A percentile compares a stretch with the other conserved stretches of the same genome.
These are phyloP conservation scores for Philypnodon macrostomus DNA, from an alignment of 2,797 vertebrate genomes.

Conservation along the genomic window DNA sequence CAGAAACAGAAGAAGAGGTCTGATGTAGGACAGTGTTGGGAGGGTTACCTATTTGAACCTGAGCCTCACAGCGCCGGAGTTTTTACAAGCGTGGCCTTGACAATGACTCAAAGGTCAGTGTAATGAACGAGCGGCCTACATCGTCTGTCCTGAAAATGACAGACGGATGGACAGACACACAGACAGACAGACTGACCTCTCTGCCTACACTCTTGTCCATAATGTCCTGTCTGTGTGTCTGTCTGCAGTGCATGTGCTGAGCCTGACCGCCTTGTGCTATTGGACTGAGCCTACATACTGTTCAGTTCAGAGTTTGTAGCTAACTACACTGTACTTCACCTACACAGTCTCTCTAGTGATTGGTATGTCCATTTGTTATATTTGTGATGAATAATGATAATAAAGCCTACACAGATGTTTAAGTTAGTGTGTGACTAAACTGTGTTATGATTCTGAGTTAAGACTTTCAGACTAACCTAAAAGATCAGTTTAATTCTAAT, in stretches of 20 bases:
- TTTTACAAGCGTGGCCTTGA: slow-evolving; percentile 57
- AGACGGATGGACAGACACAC: slow-evolving; percentile 82
- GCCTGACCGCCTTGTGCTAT: slow-evolving; percentile 50
- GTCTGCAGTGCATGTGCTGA: slow-evolving; percentile 69
- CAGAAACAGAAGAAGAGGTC: slow-evolving; percentile 47
- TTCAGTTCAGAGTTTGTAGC: slow-evolving; percentile 33
- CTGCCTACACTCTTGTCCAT: slow-evolving; percentile 73
- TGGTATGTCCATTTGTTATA: slow-evolving; percentile 16
- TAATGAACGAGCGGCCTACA: slow-evolving; percentile 68
- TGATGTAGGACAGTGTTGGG: slow-evolving; percentile 33
- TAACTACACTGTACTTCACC: slow-evolving; percentile 28
- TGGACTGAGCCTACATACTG: slow-evolving; percentile 40
- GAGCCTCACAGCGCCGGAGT: slow-evolving; percentile 65
- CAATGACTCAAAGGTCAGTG: slow-evolving; percentile 63
- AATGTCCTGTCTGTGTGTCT: slow-evolving; percentile 82
- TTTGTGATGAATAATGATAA: slow-evolving; percentile 9
- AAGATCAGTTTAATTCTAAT: no score
- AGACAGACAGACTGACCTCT: slow-evolving; percentile 84
- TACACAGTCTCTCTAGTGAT: slow-evolving; percentile 11
- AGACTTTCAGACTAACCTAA: slow-evolving; percentile 21
- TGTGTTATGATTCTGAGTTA: slow-evolving; percentile 18
- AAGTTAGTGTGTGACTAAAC: slow-evolving; percentile 20
- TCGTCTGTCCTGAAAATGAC: slow-evolving; percentile 77
- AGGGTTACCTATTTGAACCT: slow-evolving; percentile 77
- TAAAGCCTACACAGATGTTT: slow-evolving; percentile 26